Evolutionary conservation across 2,888 invertebrate species (phyloP), one percentile per base, ranked within the genome.

Genomic region (Alsophila aescularia): DNA sequence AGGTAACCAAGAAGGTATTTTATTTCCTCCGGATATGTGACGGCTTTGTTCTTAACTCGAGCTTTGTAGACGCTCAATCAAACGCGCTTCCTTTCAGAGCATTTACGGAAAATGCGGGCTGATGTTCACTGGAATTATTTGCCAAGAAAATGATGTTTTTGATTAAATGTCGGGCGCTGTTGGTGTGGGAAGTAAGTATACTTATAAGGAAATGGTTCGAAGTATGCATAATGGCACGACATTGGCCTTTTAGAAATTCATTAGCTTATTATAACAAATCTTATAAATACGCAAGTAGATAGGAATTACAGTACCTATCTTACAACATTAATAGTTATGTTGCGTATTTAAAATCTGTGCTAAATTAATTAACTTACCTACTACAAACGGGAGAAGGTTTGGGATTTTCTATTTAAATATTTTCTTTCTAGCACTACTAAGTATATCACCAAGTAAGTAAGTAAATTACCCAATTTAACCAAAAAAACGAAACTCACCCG

Each of bases 51-150:
- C 56, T 52, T 52, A 52, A 29, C 52, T 56, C 50, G n/a, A 45
- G 50, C 50, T 51, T 55, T 51, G 50, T 50, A 45, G 50, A 56
- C 55, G 50, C 50, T 56, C 55, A 56, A 56, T 56, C 55, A 51
- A 51, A 51, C 44, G 40, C 50, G 45, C 31, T 50, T 55, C 50
- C 55, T 55, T 56, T 36, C 45, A 41, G 15, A 56, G 37, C 40
- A 29, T 55, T 55, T 51, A 45, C 50, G n/a, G 55, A 56, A 45
- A 56, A 51, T 56, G 50, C 55, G 55, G 55, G 55, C 55, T 56
- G 45, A 40, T 36, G 50, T 29, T 45, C 24, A 36, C 44, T 42
- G 36, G 40, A 51, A 51, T 41, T 56, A 24, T 51, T 55, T 50
- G 12, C 15, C 9, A 7, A 41, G 50, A 42, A 50, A 56, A 51